Percentiles rank a stretch among this genome's conserved stretches.
Conservation (phyloP, 2,113 vertebrate species). For the Planiliza haematocheilus region DNA sequence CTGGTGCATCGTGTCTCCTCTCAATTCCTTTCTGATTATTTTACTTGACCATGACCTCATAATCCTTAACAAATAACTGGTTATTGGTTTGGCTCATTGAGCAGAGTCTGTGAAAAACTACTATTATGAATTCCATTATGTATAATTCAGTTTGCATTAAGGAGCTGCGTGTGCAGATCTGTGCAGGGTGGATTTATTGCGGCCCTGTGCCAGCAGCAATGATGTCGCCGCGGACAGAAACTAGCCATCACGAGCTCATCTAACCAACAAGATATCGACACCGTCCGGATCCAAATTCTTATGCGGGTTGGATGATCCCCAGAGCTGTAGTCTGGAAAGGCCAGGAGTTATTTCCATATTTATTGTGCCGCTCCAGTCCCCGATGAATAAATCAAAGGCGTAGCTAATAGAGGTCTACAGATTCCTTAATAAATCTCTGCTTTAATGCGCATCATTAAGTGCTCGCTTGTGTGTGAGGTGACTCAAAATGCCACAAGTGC, state of each 20-base stretch:
- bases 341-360: conserved; percentile 78
- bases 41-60: conserved; percentile 4
- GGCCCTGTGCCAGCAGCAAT: conserved; percentile 42
- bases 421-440: conserved; percentile 72
- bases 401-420: conserved; percentile 70
- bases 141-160: conserved; percentile 19
- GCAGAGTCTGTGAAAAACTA: conserved; percentile 10
- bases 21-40: conserved; percentile 5
- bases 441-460: conserved; percentile 73
- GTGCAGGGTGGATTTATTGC: conserved; percentile 27
- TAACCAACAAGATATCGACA: conserved; percentile 56
- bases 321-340: conserved; percentile 69
- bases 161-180: neutral
- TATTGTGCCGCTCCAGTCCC: conserved; percentile 67
- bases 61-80: neutral
- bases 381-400: conserved; percentile 77
- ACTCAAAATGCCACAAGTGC: conserved; percentile 63
- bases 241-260: conserved; percentile 54
- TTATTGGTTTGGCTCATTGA: conserved; percentile 13
- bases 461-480: conserved; percentile 52
- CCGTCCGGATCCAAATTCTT: conserved; percentile 43
- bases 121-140: neutral
- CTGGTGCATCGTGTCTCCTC: conserved; percentile 5
- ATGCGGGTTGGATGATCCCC: conserved; percentile 50
- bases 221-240: conserved; percentile 39